These are phyloP conservation scores for Coracopsis vasa DNA, from an alignment of 2,113 vertebrate genomes.

Conservation along the genomic window DNA sequence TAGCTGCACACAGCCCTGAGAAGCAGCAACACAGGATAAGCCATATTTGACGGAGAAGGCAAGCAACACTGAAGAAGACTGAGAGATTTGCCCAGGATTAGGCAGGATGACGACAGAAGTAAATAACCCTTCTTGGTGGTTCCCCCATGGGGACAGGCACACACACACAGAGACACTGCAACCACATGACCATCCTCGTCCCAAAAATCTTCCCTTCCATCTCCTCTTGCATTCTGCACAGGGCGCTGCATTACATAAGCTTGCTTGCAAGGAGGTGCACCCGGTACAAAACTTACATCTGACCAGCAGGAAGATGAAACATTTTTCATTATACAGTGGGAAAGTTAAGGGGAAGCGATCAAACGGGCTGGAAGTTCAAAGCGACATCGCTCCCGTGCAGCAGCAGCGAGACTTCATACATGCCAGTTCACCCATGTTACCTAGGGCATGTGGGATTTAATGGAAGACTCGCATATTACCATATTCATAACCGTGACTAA, in stretches of 20 bases:
- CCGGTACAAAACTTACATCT: conserved; percentile 18
- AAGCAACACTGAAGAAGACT: background rate
- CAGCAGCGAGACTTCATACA: background rate
- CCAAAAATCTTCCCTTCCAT: background rate
- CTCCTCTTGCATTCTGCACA: background rate
- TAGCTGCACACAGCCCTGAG: background rate
- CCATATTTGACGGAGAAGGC: background rate
- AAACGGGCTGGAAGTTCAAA: background rate
- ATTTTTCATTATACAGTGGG: background rate
- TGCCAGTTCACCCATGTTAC: conserved; percentile 4
- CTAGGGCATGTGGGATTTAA: background rate
- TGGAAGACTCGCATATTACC: background rate
- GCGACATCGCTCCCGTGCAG: background rate
- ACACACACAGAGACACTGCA: background rate
- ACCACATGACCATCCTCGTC: background rate
- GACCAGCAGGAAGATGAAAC: background rate
- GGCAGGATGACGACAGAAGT: background rate
- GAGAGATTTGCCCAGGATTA: background rate
- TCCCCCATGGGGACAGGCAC: background rate
- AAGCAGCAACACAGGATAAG: background rate
- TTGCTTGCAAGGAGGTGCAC: conserved; percentile 19
- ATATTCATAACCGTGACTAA: conserved; percentile 46
- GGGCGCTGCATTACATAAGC: conserved; percentile 32
- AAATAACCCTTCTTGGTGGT: background rate
- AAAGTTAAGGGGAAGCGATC: conserved; percentile 46